phyloP scores from a whole-genome alignment of 2,888 invertebrate species.

The Diarsia dahlii region DNA sequence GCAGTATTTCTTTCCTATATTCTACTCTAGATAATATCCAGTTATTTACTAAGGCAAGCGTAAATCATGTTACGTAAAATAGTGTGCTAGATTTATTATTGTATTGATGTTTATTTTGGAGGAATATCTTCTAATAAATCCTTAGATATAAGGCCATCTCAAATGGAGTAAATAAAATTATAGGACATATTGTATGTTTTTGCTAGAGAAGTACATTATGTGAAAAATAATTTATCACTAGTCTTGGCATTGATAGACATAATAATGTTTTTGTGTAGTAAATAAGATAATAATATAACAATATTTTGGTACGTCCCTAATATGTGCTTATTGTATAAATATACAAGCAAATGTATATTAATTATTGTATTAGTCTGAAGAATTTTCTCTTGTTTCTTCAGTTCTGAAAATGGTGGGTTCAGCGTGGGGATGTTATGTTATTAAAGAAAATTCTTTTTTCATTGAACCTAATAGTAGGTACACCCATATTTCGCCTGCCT shows the following conservation, averaged over 20 bases:
- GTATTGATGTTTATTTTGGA: slow-evolving; percentile 57
- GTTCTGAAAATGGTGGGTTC: not conserved
- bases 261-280: not conserved
- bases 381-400: not conserved
- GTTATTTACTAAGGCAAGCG: slow-evolving; percentile 26
- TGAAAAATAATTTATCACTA: slow-evolving; percentile 14
- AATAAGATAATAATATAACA: slow-evolving; percentile 10
- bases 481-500: not conserved
- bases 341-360: not conserved
- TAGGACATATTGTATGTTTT: slow-evolving; percentile 19
- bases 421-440: too few relatives aligned
- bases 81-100: slow-evolving; percentile 42
- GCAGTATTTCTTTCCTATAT: not conserved
- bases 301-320: not conserved
- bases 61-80: slow-evolving; percentile 50
- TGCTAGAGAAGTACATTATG: not conserved
- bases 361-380: not conserved
- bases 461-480: too few relatives aligned
- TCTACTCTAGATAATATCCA: slow-evolving; percentile 19
- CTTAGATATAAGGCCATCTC: slow-evolving; percentile 17
- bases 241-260: slow-evolving; percentile 7
- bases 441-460: too few relatives aligned
- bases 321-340: not conserved
- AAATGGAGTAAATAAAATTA: slow-evolving; percentile 31
- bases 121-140: slow-evolving; percentile 29